These are phyloP conservation scores for Salvelinus alpinus DNA, from an alignment of 2,113 vertebrate species.

Conservation along the genomic window DNA sequence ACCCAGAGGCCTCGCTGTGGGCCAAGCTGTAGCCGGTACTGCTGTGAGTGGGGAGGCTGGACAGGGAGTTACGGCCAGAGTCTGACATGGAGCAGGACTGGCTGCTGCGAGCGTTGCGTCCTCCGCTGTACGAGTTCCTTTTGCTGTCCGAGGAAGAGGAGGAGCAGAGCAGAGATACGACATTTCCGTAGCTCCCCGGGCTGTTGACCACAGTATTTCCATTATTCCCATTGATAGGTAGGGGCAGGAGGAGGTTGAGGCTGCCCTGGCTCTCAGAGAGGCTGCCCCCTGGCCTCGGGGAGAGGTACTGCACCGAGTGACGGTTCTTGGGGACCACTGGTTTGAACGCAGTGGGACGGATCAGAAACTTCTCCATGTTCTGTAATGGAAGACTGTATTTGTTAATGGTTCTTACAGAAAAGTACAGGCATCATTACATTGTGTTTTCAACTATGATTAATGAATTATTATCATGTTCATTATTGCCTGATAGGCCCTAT, in stretches of 20 bases:
- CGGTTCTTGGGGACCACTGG: constrained; percentile 92
- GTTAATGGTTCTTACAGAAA: background rate
- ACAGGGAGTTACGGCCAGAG: constrained; percentile 95
- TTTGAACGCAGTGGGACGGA: constrained; percentile 97
- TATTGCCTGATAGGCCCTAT: too few relatives aligned
- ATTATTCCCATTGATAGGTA: constrained; percentile 33
- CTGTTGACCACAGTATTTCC: constrained; percentile 14
- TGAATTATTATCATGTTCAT: too few relatives aligned
- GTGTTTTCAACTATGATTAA: too few relatives aligned
- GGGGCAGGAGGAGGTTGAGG: constrained; percentile 86
- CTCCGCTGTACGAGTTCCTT: constrained; percentile 79
- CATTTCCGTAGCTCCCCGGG: constrained; percentile 21
- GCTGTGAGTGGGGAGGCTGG: constrained; percentile 96
- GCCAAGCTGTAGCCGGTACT: constrained; percentile 85
- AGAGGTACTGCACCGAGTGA: constrained; percentile 83
- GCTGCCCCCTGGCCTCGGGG: constrained; percentile 73
- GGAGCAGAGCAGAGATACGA: too few relatives aligned
- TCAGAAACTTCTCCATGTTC: constrained; percentile 97
- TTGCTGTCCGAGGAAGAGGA: constrained; percentile 73
- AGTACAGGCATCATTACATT: too few relatives aligned
- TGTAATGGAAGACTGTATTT: constrained; percentile 53
- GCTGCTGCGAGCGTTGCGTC: constrained; percentile 74
- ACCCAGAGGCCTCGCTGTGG: constrained; percentile 76
- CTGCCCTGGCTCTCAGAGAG: constrained; percentile 93
- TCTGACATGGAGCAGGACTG: constrained; percentile 92